These are phyloP conservation scores for Sinopyrophorus schimmeli DNA, from an alignment of 2,888 invertebrate species.

Conservation along the genomic window DNA sequence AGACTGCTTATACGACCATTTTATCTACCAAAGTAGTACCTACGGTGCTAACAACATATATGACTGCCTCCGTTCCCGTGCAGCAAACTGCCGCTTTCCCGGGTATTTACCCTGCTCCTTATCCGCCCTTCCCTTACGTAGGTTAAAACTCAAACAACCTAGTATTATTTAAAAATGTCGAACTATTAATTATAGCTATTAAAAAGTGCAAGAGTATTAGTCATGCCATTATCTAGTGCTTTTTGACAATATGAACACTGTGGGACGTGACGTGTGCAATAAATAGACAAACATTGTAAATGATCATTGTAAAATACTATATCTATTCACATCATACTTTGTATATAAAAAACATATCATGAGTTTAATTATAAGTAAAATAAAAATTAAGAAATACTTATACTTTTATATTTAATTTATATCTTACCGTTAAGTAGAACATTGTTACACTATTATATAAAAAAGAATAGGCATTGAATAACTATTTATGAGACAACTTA, in stretches of 20 bases:
- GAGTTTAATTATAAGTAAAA: slow-evolving; percentile 6
- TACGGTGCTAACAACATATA: slow-evolving; percentile 79
- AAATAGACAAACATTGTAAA: slow-evolving; percentile 33
- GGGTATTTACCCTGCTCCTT: slow-evolving; percentile 77
- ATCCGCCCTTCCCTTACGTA: slow-evolving; percentile 75
- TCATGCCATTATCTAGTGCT: no score
- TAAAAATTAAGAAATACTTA: no score
- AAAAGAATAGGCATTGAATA: no score
- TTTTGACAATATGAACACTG: no score
- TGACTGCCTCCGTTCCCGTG: slow-evolving; percentile 78
- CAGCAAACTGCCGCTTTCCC: slow-evolving; percentile 71
- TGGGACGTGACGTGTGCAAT: slow-evolving; percentile 36
- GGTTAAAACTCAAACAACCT: slow-evolving; percentile 59
- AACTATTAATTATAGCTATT: no score
- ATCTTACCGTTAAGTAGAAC: no score
- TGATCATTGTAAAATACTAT: slow-evolving; percentile 20
- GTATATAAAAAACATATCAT: slow-evolving; percentile 27
- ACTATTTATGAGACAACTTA: no score
- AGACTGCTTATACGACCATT: slow-evolving; percentile 84
- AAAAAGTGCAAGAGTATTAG: no score
- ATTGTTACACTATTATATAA: no score
- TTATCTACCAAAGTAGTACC: slow-evolving; percentile 83
- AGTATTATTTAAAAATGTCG: background rate
- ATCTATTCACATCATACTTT: slow-evolving; percentile 25
- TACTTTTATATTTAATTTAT: no score